phyloP scores from a whole-genome alignment of 2,888 invertebrate species.

The Actias luna region DNA sequence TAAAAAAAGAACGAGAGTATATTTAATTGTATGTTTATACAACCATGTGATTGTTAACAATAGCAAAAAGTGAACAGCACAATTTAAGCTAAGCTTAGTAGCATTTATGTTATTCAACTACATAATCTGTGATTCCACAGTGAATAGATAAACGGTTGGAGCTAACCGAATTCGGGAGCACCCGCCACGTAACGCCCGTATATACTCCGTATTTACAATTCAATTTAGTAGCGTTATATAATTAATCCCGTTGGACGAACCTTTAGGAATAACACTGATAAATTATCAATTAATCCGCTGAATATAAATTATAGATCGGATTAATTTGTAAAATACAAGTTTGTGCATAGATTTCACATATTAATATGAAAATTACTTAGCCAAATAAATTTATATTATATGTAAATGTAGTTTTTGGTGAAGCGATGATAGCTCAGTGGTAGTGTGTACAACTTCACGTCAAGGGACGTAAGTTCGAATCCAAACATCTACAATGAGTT shows the following conservation, averaged over 20 bases:
- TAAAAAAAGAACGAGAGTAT: no score
- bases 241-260: constrained; percentile 18
- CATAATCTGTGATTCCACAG: constrained; percentile 16
- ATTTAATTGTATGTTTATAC: background rate
- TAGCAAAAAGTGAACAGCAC: background rate
- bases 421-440: no score
- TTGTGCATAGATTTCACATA: background rate
- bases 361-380: background rate
- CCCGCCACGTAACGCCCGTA: constrained; percentile 15
- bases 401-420: background rate
- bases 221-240: constrained; percentile 18
- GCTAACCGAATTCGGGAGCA: constrained; percentile 15
- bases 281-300: constrained; percentile 16
- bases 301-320: constrained; percentile 16
- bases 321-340: constrained; percentile 7
- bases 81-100: background rate
- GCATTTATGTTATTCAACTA: background rate
- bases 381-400: background rate
- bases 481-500: no score
- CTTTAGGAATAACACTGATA: constrained; percentile 8
- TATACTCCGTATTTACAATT: constrained; percentile 17
- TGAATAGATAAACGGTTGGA: constrained; percentile 22
- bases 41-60: background rate
- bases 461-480: no score
- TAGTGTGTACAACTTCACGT: no score